Conservation (phyloP, 2,113 vertebrate genomes). For the Scopus umbretta region DNA sequence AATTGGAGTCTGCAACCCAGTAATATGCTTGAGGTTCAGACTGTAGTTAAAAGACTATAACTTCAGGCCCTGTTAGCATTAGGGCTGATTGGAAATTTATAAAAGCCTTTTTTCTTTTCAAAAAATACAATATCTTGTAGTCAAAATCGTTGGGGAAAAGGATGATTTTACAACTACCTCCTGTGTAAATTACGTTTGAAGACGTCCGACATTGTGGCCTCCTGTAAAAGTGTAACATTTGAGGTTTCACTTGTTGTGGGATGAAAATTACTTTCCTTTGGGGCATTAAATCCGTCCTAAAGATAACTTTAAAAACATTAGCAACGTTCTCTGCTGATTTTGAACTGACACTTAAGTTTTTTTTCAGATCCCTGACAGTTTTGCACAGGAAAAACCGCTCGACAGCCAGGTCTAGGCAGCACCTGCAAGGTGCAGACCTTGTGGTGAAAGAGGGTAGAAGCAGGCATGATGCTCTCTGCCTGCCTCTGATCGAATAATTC, state of each 20-base stretch:
- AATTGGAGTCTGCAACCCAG: neutral
- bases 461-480: neutral
- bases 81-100: neutral
- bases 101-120: neutral
- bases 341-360: neutral
- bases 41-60: neutral
- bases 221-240: neutral
- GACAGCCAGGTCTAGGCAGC: neutral
- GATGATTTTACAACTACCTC: neutral
- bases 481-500: neutral
- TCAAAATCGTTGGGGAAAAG: neutral
- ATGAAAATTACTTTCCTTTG: neutral
- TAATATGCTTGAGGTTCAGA: neutral
- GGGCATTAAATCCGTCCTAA: neutral
- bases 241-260: neutral
- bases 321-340: neutral
- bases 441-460: neutral
- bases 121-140: neutral
- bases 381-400: neutral
- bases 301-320: neutral
- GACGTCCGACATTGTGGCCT: neutral
- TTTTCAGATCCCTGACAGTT: neutral
- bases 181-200: neutral
- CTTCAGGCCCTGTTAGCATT: neutral
- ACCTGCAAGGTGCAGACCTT: accelerated